Base-by-base conservation (phyloP, 1,140 invertebrate genomes). In the Cyphomyrmex costatus region DNA sequence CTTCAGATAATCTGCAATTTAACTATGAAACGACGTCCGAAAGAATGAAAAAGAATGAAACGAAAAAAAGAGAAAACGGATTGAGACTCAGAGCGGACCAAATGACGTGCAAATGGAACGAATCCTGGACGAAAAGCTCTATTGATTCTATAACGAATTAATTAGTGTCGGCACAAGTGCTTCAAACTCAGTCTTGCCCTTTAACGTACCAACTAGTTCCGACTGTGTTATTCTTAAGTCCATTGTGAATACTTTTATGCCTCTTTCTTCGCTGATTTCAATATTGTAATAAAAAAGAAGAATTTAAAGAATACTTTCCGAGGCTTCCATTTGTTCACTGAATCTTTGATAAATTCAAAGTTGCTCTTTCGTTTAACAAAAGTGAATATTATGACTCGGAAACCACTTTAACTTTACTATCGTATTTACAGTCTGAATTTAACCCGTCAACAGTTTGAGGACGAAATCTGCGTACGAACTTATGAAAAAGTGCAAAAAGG, bases 121-220 rank as follows among this genome's bases (percentile, higher is more conserved):
- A 84, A 56, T 76, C 51, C 16, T 71, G 46, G 53, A 65, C 77
- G 51, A 56, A 76, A 60, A 73, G 61, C 58, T 66, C 36, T 73
- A 66, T 66, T 80, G 88, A 85, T 90, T 90, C 79, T 53, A 88
- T 90, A 90, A 90, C 53, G 86, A 87, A 86, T 73, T 90, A 90
- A 90, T 90, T 90, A 90, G 80, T 84, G 65, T 42, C 21, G 24
- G 74, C 60, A 21, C 49, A 70, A 49, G 19, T 51, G 33, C 42
- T 27, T 21, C 16, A 49, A 27, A 14, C 42, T 76, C 1, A 19
- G 66, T 60, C 65, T 46, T 89, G 68, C 53, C 27, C 56, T 83
- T 83, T 83, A 83, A 73, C 36, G 16, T 73, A 33, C 19, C 68
- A 8, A 16, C 21, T 12, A 56, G 21, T 10, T 70, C 21, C 6